phyloP scores from a whole-genome alignment of 1,140 invertebrate species.

The Drosophila littoralis region DNA sequence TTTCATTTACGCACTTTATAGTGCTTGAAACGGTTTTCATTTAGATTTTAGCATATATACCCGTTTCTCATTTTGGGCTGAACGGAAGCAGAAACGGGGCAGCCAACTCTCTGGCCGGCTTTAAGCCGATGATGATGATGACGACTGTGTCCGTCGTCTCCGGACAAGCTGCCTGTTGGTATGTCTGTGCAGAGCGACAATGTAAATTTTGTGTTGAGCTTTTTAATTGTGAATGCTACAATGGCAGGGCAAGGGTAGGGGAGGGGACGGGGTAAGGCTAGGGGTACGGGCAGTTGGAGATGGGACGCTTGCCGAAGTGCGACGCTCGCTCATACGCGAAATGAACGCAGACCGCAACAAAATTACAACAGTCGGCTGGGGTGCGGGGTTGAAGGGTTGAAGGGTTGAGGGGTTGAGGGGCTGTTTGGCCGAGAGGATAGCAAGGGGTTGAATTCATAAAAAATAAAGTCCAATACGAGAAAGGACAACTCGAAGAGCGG shows the following conservation, averaged over 20 bases:
- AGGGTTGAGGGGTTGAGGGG: too few species aligned
- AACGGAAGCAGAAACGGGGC: neutral
- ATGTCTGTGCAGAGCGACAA: slow-evolving; percentile 56
- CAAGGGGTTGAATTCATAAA: slow-evolving; percentile 66
- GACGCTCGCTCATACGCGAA: slow-evolving; percentile 69
- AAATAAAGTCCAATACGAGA: slow-evolving; percentile 63
- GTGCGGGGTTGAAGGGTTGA: neutral
- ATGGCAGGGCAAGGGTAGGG: neutral
- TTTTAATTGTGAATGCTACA: slow-evolving; percentile 80
- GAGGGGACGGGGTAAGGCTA: neutral
- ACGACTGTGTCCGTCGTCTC: slow-evolving; percentile 42
- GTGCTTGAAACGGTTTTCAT: neutral
- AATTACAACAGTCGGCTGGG: slow-evolving; percentile 42
- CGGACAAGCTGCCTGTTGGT: slow-evolving; percentile 15
- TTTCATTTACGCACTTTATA: neutral
- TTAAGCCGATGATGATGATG: slow-evolving; percentile 43
- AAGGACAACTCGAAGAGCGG: slow-evolving; percentile 21
- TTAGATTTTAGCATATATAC: neutral
- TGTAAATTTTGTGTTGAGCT: slow-evolving; percentile 84
- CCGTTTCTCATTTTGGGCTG: neutral
- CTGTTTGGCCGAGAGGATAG: too few species aligned
- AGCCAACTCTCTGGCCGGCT: neutral
- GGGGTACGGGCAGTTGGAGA: neutral
- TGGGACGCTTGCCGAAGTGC: slow-evolving; percentile 19
- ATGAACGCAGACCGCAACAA: slow-evolving; percentile 75